Evolutionary conservation across 2,888 invertebrate genomes (phyloP), one percentile per base, ranked within the genome.

Genomic region (Deilephila porcellus): DNA sequence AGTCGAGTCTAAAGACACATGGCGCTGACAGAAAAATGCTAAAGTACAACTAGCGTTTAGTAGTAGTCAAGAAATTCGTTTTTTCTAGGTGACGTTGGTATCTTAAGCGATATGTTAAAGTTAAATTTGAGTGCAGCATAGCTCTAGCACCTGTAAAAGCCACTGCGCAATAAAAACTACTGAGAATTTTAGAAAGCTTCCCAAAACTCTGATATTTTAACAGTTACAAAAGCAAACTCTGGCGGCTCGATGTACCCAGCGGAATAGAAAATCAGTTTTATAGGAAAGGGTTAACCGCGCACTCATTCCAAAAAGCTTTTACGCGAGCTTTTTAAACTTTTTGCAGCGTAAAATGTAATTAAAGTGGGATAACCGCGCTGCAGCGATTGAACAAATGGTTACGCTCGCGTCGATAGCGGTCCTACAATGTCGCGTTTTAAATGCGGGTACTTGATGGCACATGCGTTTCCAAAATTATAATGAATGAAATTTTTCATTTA

Each of bases 261-360:
- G 17, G 17, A 45, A 25, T 52, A 52, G 25, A 45, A 67, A 45
- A 45, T 37, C 20, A 20, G 45, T 20, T 1, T 34, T n/a, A 63
- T 45, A 45, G 45, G 4, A 45, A 25, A 25, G 25, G 25, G 52
- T 20, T 67, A 25, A 45, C 45, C 20, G 25, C 25, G 25, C 11
- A 7, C 14, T 25, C 25, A 56, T 52, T 52, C 17, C 25, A 17
- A 67, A 67, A 67, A 6, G 45, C 52, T 67, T 67, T 52, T 52
- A 67, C 45, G 25, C 52, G 34, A n/a, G 20, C 37, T 20, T 64
- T 67, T 52, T 45, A 5, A 52, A 25, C 52, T 25, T 67, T 67
- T 67, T 52, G 25, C 67, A 25, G 67, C 25, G 25, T 67, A 67
- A 67, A 67, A 52, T 67, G 67, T 67, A 67, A 67, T 67, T 67